These are phyloP conservation scores for Lophotriccus pileatus DNA, from an alignment of 2,797 vertebrate species.

Conservation along the genomic window DNA sequence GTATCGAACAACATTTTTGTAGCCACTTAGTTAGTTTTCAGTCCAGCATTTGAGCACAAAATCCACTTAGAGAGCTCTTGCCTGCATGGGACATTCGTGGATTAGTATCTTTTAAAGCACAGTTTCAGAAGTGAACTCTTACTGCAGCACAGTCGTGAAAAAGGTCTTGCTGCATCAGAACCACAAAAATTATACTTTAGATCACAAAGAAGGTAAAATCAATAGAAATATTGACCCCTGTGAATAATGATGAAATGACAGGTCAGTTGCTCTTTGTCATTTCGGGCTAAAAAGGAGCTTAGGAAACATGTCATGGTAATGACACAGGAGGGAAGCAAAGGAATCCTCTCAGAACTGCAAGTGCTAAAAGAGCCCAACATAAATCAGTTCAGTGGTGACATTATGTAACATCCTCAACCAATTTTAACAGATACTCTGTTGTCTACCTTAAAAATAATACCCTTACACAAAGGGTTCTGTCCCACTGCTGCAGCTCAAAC, in stretches of 20 bases:
- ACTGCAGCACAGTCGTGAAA: not conserved
- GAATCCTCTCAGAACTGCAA: not conserved
- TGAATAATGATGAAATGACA: not conserved
- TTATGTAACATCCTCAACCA: not conserved
- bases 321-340: not conserved
- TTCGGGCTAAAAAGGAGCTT: not conserved
- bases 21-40: not conserved
- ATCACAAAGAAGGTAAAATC: not conserved
- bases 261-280: not conserved
- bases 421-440: not conserved
- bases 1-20: not conserved
- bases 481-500: not conserved
- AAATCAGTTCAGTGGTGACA: not conserved
- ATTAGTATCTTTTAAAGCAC: not conserved
- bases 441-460: not conserved
- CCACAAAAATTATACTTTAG: not conserved
- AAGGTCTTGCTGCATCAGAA: not conserved
- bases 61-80: not conserved
- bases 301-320: not conserved
- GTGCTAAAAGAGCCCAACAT: not conserved
- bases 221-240: not conserved
- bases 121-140: not conserved
- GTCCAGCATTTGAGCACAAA: not conserved
- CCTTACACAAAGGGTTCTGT: not conserved
- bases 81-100: fast-evolving